Percentiles rank a stretch among this genome's conserved stretches.
phyloP scores from a whole-genome alignment of 1,140 invertebrate species.

The Saccostrea glomerata region DNA sequence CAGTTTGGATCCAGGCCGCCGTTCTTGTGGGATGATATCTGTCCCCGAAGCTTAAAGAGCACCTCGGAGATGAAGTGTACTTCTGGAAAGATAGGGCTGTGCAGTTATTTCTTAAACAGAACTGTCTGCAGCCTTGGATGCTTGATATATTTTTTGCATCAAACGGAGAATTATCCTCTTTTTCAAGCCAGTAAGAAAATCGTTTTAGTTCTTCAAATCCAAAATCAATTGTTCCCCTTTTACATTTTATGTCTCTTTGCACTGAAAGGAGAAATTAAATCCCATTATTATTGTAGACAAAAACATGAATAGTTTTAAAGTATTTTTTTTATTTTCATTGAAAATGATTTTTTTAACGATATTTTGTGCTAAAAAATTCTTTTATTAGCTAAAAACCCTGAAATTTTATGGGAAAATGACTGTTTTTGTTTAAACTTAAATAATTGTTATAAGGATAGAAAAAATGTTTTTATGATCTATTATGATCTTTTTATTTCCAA shows the following conservation, averaged over 20 bases:
- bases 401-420: no score
- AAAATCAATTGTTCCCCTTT: slow-evolving; percentile 13
- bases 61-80: not conserved
- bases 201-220: slow-evolving; percentile 44
- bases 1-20: not conserved
- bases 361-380: no score
- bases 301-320: no score
- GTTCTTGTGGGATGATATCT: slow-evolving; percentile 18
- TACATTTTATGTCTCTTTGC: slow-evolving; percentile 20
- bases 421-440: no score
- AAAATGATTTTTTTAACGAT: no score
- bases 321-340: no score
- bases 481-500: no score
- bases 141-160: not conserved
- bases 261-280: not conserved
- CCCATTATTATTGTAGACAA: no score
- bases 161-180: not conserved
- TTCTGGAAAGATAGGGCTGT: not conserved
- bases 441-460: no score
- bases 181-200: slow-evolving; percentile 35
- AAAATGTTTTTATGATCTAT: no score
- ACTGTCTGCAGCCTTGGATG: not conserved
- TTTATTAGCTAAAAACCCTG: no score
- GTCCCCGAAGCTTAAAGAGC: slow-evolving; percentile 25
- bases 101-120: not conserved